Base-by-base conservation (phyloP, 2,888 invertebrate species). In the Thelaira solivaga region DNA sequence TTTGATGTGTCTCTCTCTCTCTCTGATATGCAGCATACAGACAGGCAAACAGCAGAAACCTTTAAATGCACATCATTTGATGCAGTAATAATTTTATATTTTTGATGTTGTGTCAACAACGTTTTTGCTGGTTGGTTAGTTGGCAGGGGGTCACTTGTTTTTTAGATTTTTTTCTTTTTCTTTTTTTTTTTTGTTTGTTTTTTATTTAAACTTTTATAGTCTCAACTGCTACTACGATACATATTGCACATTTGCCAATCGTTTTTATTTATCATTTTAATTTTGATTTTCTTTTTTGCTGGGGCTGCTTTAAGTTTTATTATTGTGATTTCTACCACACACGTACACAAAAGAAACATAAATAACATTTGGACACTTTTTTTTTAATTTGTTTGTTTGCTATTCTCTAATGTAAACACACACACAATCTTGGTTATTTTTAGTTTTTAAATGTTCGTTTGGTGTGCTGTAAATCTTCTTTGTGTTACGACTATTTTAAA, bases 71-170 rank as follows among this genome's bases (percentile, higher is more conserved):
- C 24, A 67, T 76, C 53, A 62, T 62, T 72, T 62, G 67, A 68
- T 77, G 76, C 76, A 77, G 67, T 77, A 77, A 77, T 72, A 62
- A 72, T 73, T 76, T 72, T 7, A 29, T 20, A 34, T 68, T 62
- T 76, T 20, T 72, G 41, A 68, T 77, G 39, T 61, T 47, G 68
- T 77, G 76, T 61, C 76, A 76, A 55, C 34, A n/a, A n/a, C 22
- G 39, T 41, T 62, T 20, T 7, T 4, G 13, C 16, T 61, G 20
- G n/a, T 43, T 55, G 45, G 45, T 2, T 20, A n/a, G 34, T 29
- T 45, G 10, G n/a, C n/a, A n/a, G n/a, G n/a, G n/a, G n/a, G n/a
- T n/a, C n/a, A n/a, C n/a, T n/a, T n/a, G n/a, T n/a, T n/a, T n/a
- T n/a, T n/a, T 16, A 41, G 4, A 10, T 61, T 36, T 49, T 43